These are phyloP conservation scores for Anoplopoma fimbria DNA, from an alignment of 2,113 vertebrate genomes.

Conservation along the genomic window DNA sequence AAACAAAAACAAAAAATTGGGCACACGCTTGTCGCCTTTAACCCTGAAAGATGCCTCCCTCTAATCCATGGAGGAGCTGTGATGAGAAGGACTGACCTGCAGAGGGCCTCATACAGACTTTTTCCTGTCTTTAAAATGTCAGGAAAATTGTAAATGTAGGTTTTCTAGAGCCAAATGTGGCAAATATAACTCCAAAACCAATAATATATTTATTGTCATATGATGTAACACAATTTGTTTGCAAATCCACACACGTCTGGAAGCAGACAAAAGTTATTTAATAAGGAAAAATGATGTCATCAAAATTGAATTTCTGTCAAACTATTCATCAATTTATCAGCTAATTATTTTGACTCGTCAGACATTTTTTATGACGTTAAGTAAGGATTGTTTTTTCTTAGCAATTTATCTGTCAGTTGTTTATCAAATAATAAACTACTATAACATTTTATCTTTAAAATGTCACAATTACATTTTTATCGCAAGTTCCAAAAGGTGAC, in stretches of 20 bases:
- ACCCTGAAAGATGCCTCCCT: not conserved
- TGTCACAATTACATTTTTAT: not conserved
- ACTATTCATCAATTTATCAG: not conserved
- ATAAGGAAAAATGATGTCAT: too few relatives aligned
- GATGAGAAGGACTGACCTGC: constrained; percentile 60
- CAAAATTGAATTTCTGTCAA: too few relatives aligned
- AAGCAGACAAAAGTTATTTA: not conserved
- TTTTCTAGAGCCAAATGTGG: not conserved
- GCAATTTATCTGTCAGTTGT: too few relatives aligned
- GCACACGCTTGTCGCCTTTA: not conserved
- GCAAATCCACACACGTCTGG: not conserved
- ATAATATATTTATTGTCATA: not conserved
- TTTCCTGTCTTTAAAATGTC: not conserved
- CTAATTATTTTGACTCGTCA: not conserved
- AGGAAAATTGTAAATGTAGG: not conserved
- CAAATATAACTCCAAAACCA: not conserved
- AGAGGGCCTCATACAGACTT: constrained; percentile 34
- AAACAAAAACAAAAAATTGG: constrained; percentile 56
- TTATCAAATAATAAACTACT: not conserved
- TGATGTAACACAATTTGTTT: not conserved
- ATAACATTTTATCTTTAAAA: not conserved
- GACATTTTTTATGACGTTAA: too few relatives aligned
- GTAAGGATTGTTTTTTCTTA: not conserved
- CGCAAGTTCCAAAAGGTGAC: too few relatives aligned
- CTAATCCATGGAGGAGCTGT: constrained; percentile 60